Conservation (phyloP, 2,113 vertebrate species). For the Oplegnathus fasciatus region DNA sequence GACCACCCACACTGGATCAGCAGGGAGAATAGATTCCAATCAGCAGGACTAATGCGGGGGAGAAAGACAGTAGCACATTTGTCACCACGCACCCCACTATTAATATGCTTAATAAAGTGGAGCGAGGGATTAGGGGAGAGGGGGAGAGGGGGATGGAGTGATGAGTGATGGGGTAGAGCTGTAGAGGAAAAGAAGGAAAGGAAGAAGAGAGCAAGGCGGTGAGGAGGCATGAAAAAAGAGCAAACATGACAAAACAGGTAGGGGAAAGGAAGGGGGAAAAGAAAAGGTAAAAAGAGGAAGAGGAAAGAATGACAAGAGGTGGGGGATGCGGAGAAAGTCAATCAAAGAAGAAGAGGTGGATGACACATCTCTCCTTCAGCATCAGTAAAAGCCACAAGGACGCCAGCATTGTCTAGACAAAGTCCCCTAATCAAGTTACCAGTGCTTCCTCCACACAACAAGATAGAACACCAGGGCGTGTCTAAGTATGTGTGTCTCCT, state of each 20-base stretch:
- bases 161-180: background rate
- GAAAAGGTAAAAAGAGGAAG: background rate
- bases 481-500: constrained; percentile 39
- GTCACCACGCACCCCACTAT: constrained; percentile 50
- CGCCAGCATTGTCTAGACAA: constrained; percentile 70
- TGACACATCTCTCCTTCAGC: constrained; percentile 60
- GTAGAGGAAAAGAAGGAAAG: background rate
- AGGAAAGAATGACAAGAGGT: background rate
- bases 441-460: constrained; percentile 44
- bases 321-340: constrained; percentile 18
- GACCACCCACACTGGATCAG: constrained; percentile 74
- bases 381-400: constrained; percentile 67
- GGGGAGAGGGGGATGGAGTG: background rate
- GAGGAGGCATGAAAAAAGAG: background rate
- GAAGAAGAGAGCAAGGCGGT: background rate
- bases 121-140: background rate
- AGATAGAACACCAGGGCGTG: constrained; percentile 63
- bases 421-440: constrained; percentile 77
- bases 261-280: background rate
- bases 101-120: constrained; percentile 64
- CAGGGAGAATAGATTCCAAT: constrained; percentile 71
- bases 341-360: constrained; percentile 39
- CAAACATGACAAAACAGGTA: background rate
- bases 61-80: constrained; percentile 54
- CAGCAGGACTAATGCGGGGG: constrained; percentile 64